phyloP scores from a whole-genome alignment of 2,888 invertebrate species.

The Buathra laborator region DNA sequence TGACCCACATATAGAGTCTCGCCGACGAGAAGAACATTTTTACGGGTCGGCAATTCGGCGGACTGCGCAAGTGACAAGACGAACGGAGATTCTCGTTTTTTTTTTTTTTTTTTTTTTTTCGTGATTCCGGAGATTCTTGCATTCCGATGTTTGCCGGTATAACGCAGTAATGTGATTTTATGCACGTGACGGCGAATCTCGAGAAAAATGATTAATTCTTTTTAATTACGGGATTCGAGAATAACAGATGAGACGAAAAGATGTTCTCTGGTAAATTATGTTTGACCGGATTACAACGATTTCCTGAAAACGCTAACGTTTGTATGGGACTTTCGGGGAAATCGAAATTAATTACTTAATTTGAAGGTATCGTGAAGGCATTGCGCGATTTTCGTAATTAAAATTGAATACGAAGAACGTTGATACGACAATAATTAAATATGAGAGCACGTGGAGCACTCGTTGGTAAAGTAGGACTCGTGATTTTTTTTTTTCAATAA shows the following conservation, averaged over 20 bases:
- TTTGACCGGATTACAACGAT: constrained; percentile 19
- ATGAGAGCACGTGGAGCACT: not conserved
- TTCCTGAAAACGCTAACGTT: not conserved
- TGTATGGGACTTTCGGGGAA: not conserved
- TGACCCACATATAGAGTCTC: constrained; percentile 58
- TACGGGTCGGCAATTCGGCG: not conserved
- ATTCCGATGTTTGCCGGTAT: constrained; percentile 4
- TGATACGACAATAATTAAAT: not conserved
- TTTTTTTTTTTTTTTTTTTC: not conserved
- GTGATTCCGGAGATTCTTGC: constrained; percentile 20
- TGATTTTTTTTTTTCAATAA: not conserved
- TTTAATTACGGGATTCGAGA: constrained; percentile 32
- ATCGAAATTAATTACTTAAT: not conserved
- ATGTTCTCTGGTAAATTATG: not conserved
- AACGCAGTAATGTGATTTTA: not conserved
- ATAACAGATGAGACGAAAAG: not conserved
- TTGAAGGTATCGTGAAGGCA: not conserved
- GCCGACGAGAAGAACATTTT: constrained; percentile 16
- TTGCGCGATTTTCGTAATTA: not conserved
- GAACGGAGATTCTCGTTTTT: constrained; percentile 7
- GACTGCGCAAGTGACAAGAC: constrained; percentile 3
- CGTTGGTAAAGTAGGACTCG: not conserved
- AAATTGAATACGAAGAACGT: not conserved
- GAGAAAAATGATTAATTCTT: constrained; percentile 38
- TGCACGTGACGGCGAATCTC: not conserved